phyloP scores from a whole-genome alignment of 1,140 invertebrate genomes.

The Drosophila ananassae region DNA sequence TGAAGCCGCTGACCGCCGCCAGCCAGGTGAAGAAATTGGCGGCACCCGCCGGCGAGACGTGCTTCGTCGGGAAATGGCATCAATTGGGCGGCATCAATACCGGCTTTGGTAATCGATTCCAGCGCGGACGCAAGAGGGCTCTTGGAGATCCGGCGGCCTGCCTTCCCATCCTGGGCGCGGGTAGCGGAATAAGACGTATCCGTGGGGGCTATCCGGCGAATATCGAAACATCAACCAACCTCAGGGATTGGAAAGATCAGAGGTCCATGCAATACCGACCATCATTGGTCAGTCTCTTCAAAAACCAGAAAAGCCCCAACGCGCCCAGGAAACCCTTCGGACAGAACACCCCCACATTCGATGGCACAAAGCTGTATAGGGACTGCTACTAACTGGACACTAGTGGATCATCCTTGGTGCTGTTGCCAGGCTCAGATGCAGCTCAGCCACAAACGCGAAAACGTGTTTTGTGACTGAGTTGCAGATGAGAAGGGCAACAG shows the following conservation, averaged over 20 bases:
- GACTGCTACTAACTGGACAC: slow-evolving; percentile 20
- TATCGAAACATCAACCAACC: neutral
- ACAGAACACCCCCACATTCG: neutral
- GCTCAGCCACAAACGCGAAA: neutral
- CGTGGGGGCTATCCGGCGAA: neutral
- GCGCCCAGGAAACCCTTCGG: slow-evolving; percentile 2
- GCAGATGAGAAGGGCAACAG: slow-evolving; percentile 1
- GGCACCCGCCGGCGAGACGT: neutral
- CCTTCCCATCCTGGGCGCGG: neutral
- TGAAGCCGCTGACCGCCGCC: slow-evolving; percentile 8
- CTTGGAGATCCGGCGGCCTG: neutral
- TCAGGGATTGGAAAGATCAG: slow-evolving; percentile 8
- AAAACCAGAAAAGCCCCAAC: neutral
- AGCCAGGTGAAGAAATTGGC: neutral
- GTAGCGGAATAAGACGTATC: too few species aligned
- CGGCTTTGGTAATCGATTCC: slow-evolving; percentile 3
- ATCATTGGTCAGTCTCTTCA: slow-evolving; percentile 18
- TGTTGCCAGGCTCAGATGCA: slow-evolving; percentile 1
- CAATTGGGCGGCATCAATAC: slow-evolving; percentile 4
- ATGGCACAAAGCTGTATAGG: slow-evolving; percentile 7
- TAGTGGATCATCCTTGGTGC: neutral
- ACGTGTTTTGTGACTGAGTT: slow-evolving; percentile 4
- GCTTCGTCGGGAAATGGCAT: slow-evolving; percentile 11
- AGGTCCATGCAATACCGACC: neutral
- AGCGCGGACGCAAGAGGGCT: neutral